phyloP scores from a whole-genome alignment of 2,888 invertebrate species.

The Hyles lineata region DNA sequence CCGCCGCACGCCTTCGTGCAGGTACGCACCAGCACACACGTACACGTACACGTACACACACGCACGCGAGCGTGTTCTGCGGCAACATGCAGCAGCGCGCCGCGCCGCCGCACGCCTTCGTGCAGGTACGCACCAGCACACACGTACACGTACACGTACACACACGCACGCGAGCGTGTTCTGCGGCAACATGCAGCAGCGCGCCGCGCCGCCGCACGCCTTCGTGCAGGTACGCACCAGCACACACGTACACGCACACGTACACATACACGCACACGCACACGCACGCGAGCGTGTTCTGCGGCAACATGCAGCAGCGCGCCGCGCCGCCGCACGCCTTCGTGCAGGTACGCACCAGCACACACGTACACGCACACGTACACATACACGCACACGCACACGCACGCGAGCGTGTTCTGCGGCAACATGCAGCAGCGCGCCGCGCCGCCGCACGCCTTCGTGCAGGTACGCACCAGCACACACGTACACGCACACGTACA shows the following conservation, averaged over 20 bases:
- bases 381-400: no score
- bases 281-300: conserved; percentile 48
- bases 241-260: no score
- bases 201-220: conserved; percentile 63
- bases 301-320: conserved; percentile 47
- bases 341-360: conserved; percentile 61
- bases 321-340: conserved; percentile 69
- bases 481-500: no score
- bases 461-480: conserved; percentile 59
- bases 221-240: conserved; percentile 67
- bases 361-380: no score
- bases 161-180: conserved; percentile 44
- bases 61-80: conserved; percentile 51
- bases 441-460: conserved; percentile 69
- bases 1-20: conserved; percentile 74
- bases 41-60: no score
- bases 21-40: conserved; percentile 45
- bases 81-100: conserved; percentile 47
- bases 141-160: no score
- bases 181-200: conserved; percentile 49
- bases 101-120: conserved; percentile 69
- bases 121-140: conserved; percentile 56
- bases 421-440: conserved; percentile 47
- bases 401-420: conserved; percentile 51
- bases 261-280: no score